Evolutionary conservation across 2,113 vertebrate species (phyloP).

Genomic region (Pedetes capensis): DNA sequence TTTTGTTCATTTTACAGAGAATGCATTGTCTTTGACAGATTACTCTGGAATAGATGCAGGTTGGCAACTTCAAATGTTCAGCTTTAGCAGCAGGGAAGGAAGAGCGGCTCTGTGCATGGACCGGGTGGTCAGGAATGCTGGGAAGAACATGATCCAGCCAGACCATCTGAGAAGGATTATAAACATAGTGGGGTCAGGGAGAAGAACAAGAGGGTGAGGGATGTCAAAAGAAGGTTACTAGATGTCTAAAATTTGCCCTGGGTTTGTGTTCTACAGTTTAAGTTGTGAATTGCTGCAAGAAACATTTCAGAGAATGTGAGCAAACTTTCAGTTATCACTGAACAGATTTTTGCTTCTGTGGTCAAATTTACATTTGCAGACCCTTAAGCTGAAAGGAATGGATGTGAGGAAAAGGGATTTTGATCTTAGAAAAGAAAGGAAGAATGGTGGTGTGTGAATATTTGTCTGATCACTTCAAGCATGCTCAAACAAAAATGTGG

Average conservation of each 20-base stretch:
- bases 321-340: not conserved
- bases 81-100: not conserved
- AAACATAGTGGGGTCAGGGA: not conserved
- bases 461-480: not conserved
- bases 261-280: not conserved
- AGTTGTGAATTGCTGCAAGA: not conserved
- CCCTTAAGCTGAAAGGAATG: not conserved
- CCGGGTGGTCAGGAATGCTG: not conserved
- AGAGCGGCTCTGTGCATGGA: not conserved
- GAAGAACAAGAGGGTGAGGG: not conserved
- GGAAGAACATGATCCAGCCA: not conserved
- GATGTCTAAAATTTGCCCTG: not conserved
- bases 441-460: not conserved
- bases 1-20: not conserved
- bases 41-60: not conserved
- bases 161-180: rapidly evolving
- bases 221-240: not conserved
- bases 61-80: not conserved
- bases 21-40: not conserved
- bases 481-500: not conserved
- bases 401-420: not conserved
- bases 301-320: not conserved
- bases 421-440: not conserved
- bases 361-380: not conserved
- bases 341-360: not conserved